Evolutionary conservation across 2,113 vertebrate species (phyloP).

Genomic region (Otus sunia): DNA sequence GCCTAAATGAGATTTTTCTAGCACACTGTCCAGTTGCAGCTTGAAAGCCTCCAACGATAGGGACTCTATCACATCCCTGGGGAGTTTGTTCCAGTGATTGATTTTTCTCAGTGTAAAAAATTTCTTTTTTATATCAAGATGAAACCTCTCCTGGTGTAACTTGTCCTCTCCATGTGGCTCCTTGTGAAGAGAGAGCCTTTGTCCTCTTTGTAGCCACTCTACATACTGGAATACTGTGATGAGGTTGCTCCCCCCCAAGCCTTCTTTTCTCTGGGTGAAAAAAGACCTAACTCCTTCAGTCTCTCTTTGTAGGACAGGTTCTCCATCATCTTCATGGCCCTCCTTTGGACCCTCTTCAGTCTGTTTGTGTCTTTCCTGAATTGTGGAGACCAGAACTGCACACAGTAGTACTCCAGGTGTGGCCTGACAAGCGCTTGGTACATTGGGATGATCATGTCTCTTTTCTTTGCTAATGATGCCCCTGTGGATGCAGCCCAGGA

Average conservation of each 20-base stretch:
- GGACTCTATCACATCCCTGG: no score
- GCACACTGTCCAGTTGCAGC: rapidly evolving
- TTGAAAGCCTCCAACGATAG: neutral
- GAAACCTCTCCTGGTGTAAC: neutral
- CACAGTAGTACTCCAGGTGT: neutral
- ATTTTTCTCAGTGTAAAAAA: neutral
- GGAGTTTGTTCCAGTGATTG: neutral
- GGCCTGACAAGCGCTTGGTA: neutral
- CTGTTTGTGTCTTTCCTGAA: neutral
- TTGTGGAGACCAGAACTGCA: neutral
- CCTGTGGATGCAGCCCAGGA: neutral
- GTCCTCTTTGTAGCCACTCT: neutral
- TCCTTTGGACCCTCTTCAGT: neutral
- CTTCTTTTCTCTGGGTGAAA: neutral
- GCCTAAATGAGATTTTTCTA: neutral
- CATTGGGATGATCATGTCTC: neutral
- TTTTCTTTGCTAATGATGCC: neutral
- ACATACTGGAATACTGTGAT: neutral
- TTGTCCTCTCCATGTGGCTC: neutral
- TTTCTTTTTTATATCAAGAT: neutral
- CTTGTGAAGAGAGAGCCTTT: neutral
- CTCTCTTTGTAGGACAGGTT: neutral
- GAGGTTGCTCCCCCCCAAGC: neutral
- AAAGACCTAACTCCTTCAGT: neutral
- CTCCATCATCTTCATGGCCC: neutral